Base-by-base conservation (phyloP, 1,140 invertebrate species). In the Hyposmocoma kahamanoa region DNA sequence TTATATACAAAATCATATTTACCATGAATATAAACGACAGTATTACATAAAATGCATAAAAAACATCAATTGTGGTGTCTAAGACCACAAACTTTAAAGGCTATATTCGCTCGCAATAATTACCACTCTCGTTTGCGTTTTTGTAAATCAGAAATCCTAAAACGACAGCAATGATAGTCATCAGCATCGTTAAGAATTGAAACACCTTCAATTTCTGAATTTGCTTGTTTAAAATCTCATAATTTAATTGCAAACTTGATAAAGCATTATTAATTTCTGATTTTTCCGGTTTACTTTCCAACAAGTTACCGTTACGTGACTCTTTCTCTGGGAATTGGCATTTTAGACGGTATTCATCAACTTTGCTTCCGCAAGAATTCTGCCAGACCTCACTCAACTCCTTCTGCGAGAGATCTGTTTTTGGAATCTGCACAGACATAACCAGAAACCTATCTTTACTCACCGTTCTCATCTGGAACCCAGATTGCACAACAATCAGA, bases 371-470 rank as follows among this genome's bases (percentile, higher is more conserved):
- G 0, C 74, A 68, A 0, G 75, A 79, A n/a, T 80, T 72, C 19
- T 79, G 75, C 84, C 84, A 87, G 0, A 87, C 50, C 0, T 84
- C 78, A 0, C 59, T 53, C 0, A 87, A 39, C 28, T 87, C 84
- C 44, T 81, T 75, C 0, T 60, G 48, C 15, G 79, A 58, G 24
- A 85, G 22, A 53, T 86, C 72, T 0, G 60, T 59, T 17, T 71
- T 78, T 2, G 75, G 73, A 30, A 86, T 75, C 17, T 83, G 74
- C 10, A 86, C 72, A 0, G 78, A 84, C 68, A 87, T 75, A 0
- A 87, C 76, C 0, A 87, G 41, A 42, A 87, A 87, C 50, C 85
- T 68, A 24, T 87, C 84, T 59, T 82, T 86, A 0, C 66, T 54
- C 0, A 79, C 67, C 15, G 77, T 74, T 11, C 64, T 58, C 6